Percentiles rank a stretch among this genome's conserved stretches.
phyloP scores from a whole-genome alignment of 2,113 vertebrate genomes.

The Misgurnus mizolepis region DNA sequence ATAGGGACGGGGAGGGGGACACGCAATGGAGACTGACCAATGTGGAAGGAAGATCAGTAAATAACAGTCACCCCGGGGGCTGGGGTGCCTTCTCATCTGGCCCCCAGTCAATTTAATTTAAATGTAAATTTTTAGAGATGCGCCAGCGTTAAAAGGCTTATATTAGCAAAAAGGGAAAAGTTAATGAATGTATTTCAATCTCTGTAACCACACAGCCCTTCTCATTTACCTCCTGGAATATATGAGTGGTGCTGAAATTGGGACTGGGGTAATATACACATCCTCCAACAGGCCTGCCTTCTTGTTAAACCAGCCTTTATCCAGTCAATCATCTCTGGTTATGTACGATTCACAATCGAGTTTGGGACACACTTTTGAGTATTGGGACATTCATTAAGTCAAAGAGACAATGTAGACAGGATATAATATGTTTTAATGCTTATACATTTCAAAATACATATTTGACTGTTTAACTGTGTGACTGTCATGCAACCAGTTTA shows the following conservation, averaged over 20 bases:
- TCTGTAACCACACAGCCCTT: conserved; percentile 49
- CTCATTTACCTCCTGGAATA: conserved; percentile 46
- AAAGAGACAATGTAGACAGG: background rate
- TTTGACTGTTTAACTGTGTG: too few relatives aligned
- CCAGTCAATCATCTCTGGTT: conserved; percentile 15
- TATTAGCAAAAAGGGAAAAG: conserved; percentile 60
- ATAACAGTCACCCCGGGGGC: conserved; percentile 49
- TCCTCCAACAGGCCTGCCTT: conserved; percentile 1
- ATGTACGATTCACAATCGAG: background rate
- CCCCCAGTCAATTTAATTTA: conserved; percentile 60
- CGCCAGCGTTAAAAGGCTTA: conserved; percentile 52
- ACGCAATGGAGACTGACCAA: conserved; percentile 11
- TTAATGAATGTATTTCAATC: conserved; percentile 59
- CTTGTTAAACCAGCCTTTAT: conserved; percentile 23
- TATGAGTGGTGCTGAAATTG: conserved; percentile 36
- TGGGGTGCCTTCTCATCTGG: conserved; percentile 51
- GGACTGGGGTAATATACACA: conserved; percentile 21
- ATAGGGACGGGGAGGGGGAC: background rate
- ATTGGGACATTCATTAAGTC: background rate
- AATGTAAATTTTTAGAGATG: conserved; percentile 58
- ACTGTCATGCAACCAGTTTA: too few relatives aligned
- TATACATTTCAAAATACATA: too few relatives aligned
- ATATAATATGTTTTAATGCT: too few relatives aligned
- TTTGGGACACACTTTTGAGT: background rate
- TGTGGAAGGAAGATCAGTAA: conserved; percentile 48